Percentiles rank a stretch among this genome's conserved stretches.
Evolutionary conservation across 2,113 vertebrate species (phyloP).

Genomic region (Rhabdornis inornatus): DNA sequence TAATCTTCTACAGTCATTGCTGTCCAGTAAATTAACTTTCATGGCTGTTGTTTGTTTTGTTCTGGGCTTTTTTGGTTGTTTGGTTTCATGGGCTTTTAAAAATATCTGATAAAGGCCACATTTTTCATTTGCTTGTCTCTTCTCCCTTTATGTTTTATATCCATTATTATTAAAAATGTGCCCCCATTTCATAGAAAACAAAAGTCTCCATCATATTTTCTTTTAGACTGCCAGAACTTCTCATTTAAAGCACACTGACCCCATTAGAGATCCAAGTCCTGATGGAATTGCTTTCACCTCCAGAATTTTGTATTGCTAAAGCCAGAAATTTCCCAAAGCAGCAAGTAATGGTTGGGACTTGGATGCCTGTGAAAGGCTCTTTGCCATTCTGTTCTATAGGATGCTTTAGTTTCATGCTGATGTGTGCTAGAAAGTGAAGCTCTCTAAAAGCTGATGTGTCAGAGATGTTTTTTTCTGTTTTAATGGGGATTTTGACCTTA

Average conservation of each 20-base stretch:
- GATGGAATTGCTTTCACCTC: not conserved
- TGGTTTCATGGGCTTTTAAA: fast-evolving
- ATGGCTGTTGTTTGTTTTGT: not conserved
- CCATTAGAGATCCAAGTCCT: not conserved
- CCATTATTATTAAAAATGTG: not conserved
- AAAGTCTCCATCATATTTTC: not conserved
- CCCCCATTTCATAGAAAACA: not conserved
- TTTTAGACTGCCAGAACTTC: not conserved
- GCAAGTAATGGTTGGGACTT: not conserved
- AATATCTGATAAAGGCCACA: not conserved
- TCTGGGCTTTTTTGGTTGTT: not conserved
- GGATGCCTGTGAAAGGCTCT: not conserved
- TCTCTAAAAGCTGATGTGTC: not conserved
- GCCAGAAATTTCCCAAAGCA: not conserved
- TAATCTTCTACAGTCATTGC: not conserved
- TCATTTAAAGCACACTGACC: not conserved
- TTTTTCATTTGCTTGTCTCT: not conserved
- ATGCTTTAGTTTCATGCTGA: not conserved
- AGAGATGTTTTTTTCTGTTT: not conserved
- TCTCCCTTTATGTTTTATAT: not conserved
- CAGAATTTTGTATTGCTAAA: not conserved
- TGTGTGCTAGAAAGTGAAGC: not conserved
- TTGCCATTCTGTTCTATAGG: not conserved
- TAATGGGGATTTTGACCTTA: not conserved
- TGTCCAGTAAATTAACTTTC: not conserved